Conservation (phyloP, 2,113 vertebrate genomes). For the Isichthys henryi region DNA sequence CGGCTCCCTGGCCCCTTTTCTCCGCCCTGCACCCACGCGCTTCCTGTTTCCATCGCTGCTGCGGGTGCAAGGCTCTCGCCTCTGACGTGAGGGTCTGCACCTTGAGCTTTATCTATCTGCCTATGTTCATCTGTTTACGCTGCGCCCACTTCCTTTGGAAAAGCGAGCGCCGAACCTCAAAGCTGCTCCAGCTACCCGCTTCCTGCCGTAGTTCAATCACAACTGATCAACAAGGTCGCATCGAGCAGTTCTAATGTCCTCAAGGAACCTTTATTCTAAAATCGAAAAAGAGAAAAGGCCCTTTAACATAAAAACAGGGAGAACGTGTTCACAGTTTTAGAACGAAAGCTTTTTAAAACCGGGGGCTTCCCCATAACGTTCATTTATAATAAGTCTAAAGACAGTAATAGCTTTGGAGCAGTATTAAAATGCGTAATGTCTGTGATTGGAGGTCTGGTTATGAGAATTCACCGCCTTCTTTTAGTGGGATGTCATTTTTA, state of each 20-base stretch:
- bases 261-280: neutral
- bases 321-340: neutral
- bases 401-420: neutral
- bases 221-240: neutral
- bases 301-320: neutral
- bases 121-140: constrained; percentile 23
- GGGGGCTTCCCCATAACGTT: neutral
- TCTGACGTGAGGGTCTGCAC: constrained; percentile 42
- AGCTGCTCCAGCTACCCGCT: constrained; percentile 31
- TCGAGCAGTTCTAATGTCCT: neutral
- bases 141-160: constrained; percentile 59
- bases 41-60: constrained; percentile 17
- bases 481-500: neutral
- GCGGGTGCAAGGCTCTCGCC: constrained; percentile 23
- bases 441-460: neutral
- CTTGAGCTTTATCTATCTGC: constrained; percentile 16
- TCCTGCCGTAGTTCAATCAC: constrained; percentile 23
- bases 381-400: neutral
- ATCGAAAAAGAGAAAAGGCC: neutral
- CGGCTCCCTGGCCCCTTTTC: neutral
- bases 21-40: neutral
- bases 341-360: neutral
- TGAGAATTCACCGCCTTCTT: neutral
- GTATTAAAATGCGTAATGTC: neutral
- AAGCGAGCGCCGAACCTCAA: constrained; percentile 26